Evolutionary conservation across 2,113 vertebrate species (phyloP).

Genomic region (Protobothrops flavoviridis): DNA sequence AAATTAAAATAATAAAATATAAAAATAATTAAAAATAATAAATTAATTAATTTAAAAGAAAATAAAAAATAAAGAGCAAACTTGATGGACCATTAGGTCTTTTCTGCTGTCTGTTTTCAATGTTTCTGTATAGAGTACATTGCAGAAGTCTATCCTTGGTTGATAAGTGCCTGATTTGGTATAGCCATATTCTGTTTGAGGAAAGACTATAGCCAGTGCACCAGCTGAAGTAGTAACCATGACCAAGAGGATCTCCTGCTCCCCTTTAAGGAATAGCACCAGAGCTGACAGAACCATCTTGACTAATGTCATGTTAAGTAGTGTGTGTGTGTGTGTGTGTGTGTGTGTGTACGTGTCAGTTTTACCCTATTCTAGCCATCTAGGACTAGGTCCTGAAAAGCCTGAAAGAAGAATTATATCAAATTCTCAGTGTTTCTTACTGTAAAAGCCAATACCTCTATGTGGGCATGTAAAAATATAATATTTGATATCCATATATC

Average conservation of each 20-base stretch:
- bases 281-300: not conserved
- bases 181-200: not conserved
- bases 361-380: not conserved
- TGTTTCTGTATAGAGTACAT: not conserved
- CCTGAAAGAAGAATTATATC: not conserved
- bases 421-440: not conserved
- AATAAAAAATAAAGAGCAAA: not conserved
- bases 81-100: not conserved
- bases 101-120: not conserved
- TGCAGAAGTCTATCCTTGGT: not conserved
- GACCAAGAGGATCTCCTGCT: not conserved
- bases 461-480: not conserved
- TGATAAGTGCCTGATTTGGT: not conserved
- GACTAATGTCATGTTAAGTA: not conserved
- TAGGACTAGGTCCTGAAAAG: not conserved
- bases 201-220: not conserved
- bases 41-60: not conserved
- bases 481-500: not conserved
- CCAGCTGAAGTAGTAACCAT: not conserved
- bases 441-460: not conserved
- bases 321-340: not conserved
- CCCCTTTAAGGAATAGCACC: not conserved
- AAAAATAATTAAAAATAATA: not conserved
- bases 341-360: not conserved
- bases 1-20: not conserved